These are phyloP conservation scores for Tanytarsus gracilentus DNA, from an alignment of 2,888 invertebrate genomes.

Conservation along the genomic window DNA sequence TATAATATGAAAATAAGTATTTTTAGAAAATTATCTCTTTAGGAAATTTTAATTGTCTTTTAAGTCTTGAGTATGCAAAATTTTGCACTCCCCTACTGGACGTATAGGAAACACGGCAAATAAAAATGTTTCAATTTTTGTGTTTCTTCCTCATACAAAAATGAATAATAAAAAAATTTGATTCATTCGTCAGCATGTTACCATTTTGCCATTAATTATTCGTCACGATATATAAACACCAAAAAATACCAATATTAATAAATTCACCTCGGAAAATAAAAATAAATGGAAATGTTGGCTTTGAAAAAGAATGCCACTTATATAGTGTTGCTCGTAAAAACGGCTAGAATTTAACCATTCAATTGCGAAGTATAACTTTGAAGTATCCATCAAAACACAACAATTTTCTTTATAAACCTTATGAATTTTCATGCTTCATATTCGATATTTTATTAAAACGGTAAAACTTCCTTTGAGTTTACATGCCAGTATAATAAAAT, in stretches of 20 bases:
- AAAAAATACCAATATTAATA: conserved; percentile 29
- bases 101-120: conserved; percentile 2
- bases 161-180: neutral
- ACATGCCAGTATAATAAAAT: too few relatives aligned
- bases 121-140: conserved; percentile 2
- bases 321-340: conserved; percentile 4
- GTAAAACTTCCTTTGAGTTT: neutral
- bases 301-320: neutral
- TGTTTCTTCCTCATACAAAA: neutral
- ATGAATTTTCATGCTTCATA: conserved; percentile 29
- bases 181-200: conserved; percentile 10
- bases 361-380: conserved; percentile 1
- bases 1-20: too few relatives aligned
- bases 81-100: too few relatives aligned
- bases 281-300: neutral
- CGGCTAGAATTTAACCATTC: neutral
- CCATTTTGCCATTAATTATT: conserved; percentile 27
- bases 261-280: conserved; percentile 16
- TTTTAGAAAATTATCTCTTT: too few relatives aligned
- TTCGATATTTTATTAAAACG: conserved; percentile 18
- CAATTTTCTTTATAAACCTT: conserved; percentile 16
- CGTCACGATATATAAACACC: conserved; percentile 29
- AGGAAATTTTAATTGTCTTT: too few relatives aligned
- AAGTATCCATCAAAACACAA: conserved; percentile 28
- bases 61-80: too few relatives aligned